Base-by-base conservation (phyloP, 1,140 invertebrate genomes). In the Odontomachus brunneus region DNA sequence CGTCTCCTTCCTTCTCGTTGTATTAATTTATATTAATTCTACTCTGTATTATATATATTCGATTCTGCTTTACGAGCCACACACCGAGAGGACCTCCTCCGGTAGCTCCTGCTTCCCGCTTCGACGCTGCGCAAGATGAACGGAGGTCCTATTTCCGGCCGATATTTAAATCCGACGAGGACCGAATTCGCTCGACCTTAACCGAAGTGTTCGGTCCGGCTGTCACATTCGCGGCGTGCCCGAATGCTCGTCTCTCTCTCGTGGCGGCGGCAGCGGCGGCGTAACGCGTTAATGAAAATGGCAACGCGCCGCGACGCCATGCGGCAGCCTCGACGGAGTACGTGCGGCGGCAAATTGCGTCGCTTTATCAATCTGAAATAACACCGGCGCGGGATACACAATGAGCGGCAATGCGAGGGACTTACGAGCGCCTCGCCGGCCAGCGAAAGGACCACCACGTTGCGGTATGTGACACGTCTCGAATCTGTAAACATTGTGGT, bases 121-220 rank as follows among this genome's bases (percentile, higher is more conserved):
- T 59, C 63, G 75, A 44, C 69, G 75, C 75, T 67, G 63, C 63
- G 75, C 75, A 65, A 69, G 75, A 51, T 69, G 65, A 80, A 69
- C 49, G 75, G 65, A 71, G 65, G 75, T 78, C 49, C 74, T 78
- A 71, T 71, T 80, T 80, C 75, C 75, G 75, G 75, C 65, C 75
- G 75, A 80, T 80, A 80, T 80, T 80, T 80, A 80, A 80, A 80
- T 80, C 75, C 75, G 75, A 80, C 65, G 65, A 14, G 22, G 65
- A 80, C 75, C 75, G 75, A 80, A 80, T 80, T 19, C 24, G 75
- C 75, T 80, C 75, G 75, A 80, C 65, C 75, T 80, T 59, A 80
- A 71, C 75, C 75, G 75, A 80, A 80, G 75, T 63, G 75, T 71
- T 78, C 75, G 75, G 75, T 80, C 75, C 51, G 53, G 75, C 75